These are phyloP conservation scores for Arctia plantaginis DNA, from an alignment of 2,888 invertebrate species.

Conservation along the genomic window DNA sequence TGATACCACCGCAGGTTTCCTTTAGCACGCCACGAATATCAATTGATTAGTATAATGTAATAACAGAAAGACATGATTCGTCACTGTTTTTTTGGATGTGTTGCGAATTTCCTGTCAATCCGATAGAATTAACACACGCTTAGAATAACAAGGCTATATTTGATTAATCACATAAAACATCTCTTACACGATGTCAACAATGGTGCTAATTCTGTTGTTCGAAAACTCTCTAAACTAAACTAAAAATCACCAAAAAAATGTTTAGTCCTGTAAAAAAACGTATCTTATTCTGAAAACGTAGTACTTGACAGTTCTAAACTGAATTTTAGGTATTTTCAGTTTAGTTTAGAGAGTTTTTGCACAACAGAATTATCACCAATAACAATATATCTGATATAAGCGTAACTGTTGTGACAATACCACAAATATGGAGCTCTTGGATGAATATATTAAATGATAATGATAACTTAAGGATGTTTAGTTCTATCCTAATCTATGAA, in stretches of 20 bases:
- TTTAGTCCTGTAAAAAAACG: too few species aligned
- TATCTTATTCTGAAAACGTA: too few species aligned
- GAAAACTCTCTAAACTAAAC: too few species aligned
- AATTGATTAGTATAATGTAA: constrained; percentile 57
- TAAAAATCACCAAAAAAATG: too few species aligned
- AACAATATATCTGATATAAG: background rate
- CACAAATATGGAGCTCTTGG: background rate
- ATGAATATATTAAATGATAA: background rate
- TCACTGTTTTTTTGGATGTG: constrained; percentile 35
- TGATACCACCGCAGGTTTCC: constrained; percentile 45
- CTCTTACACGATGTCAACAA: background rate
- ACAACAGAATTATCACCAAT: too few species aligned
- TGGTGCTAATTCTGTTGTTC: too few species aligned
- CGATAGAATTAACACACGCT: background rate
- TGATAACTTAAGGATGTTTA: too few species aligned
- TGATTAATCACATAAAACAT: background rate
- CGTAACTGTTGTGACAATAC: too few species aligned
- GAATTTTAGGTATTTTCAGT: too few species aligned
- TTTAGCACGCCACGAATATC: constrained; percentile 52
- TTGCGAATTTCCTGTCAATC: constrained; percentile 45
- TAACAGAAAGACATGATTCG: constrained; percentile 49
- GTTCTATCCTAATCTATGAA: too few species aligned
- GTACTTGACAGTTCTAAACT: too few species aligned
- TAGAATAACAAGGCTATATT: constrained; percentile 13
- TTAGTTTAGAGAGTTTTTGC: too few species aligned